Evolutionary conservation across 2,888 invertebrate genomes (phyloP), one percentile per base, ranked within the genome.

Genomic region (Phalera bucephala): DNA sequence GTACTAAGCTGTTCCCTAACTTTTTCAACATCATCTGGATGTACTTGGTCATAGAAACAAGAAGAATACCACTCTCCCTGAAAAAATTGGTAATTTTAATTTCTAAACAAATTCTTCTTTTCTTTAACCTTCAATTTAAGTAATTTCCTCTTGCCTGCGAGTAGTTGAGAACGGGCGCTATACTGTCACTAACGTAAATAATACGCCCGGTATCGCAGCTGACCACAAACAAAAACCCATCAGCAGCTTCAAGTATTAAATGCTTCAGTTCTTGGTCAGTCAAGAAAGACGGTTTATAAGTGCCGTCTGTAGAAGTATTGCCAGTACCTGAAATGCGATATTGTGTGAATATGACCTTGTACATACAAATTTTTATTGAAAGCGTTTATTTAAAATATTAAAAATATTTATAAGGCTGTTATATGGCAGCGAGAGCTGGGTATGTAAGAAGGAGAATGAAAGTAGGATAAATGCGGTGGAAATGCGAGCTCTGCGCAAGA

Each of bases 221-320:
- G 25, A 97, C 96, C 28, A 98, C 98, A 59, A 92, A 93, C 35
- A 99, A 92, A 87, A 99, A 99, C 1, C 99, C 99, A 90, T 99
- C 99, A 8, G 99, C 99, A 19, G 99, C 99, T 91, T 99, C 99
- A 51, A 99, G 91, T 60, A 99, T 99, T 61, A 99, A 92, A 90
- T 99, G 99, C 82, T 99, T 99, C 52, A 99, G 90, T 84, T 99
- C 99, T 85, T 99, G 99, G 87, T 99, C 99, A 36, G 99, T 99
- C 45, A 99, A 91, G 84, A 99, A 99, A 8, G 99, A 99, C 12
- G 99, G 99, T 76, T 99, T 99, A 86, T 98, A 99, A 2, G 98
- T 96, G 33, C 98, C 98, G 85, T 99, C 98, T 27, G 95, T 94
- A 55, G 95, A 96, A n/a, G 98, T 98, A 80, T 99, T 98, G 26